Conservation (phyloP, 2,797 vertebrate genomes). For the Etheostoma nigrum region DNA sequence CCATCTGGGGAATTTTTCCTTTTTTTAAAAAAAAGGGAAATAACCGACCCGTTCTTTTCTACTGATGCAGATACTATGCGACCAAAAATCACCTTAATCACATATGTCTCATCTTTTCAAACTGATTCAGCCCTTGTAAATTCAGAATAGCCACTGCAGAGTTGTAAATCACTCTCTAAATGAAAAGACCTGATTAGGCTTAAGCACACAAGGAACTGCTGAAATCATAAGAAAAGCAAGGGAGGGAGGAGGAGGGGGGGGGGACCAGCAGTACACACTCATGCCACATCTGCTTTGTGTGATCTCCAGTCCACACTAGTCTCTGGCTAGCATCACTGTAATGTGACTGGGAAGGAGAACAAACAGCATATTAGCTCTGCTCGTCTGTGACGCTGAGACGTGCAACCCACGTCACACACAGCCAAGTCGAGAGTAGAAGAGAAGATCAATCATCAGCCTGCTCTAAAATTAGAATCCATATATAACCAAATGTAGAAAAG, state of each 20-base stretch:
- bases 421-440: not conserved
- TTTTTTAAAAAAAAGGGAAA: slow-evolving; percentile 25
- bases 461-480: slow-evolving; percentile 24
- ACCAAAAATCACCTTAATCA: not conserved
- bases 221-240: slow-evolving; percentile 20
- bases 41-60: not conserved
- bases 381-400: slow-evolving; percentile 24
- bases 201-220: slow-evolving; percentile 21
- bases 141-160: slow-evolving; percentile 21
- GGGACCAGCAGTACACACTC: not conserved
- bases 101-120: not conserved
- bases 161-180: slow-evolving; percentile 23
- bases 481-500: not conserved
- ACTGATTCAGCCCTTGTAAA: not conserved
- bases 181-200: slow-evolving; percentile 21
- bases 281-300: slow-evolving; percentile 21
- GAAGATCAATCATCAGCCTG: slow-evolving; percentile 15
- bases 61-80: not conserved
- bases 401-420: slow-evolving; percentile 29
- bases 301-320: not conserved
- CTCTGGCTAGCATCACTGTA: slow-evolving; percentile 27
- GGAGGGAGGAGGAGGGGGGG: not conserved
- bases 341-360: slow-evolving; percentile 19
- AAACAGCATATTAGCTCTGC: slow-evolving; percentile 35
- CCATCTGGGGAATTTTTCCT: slow-evolving; percentile 38